These are phyloP conservation scores for Falco concolor DNA, from an alignment of 2,797 vertebrate species.

Conservation along the genomic window DNA sequence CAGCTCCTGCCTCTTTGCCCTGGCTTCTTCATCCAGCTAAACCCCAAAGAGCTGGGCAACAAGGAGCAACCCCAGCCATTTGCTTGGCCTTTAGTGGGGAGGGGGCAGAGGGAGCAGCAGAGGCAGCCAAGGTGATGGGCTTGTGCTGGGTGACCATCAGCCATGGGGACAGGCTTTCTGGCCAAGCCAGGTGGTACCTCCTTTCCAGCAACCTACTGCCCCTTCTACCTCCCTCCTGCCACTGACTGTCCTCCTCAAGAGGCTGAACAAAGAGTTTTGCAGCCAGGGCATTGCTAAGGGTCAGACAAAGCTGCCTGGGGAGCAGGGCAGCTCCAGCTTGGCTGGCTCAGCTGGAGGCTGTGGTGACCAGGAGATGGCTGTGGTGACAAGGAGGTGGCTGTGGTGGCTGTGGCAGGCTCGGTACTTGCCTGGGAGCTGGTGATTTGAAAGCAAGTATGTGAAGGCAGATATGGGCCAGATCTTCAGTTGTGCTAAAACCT, in stretches of 20 bases:
- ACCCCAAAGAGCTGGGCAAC: not conserved
- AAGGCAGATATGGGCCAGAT: not conserved
- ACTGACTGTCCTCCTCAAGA: not conserved
- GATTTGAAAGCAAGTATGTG: not conserved
- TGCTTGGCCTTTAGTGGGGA: not conserved
- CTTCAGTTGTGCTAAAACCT: not conserved
- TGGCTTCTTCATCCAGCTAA: not conserved
- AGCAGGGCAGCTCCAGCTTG: not conserved
- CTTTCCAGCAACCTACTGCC: fast-evolving
- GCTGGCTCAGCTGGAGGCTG: not conserved
- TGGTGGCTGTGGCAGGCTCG: not conserved
- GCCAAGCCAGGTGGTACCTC: not conserved
- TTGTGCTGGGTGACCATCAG: not conserved
- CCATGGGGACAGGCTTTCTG: not conserved
- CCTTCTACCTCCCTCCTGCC: not conserved
- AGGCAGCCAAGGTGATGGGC: not conserved
- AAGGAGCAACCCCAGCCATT: fast-evolving
- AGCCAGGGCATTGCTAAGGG: not conserved
- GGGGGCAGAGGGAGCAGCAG: not conserved
- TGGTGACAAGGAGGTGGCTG: not conserved
- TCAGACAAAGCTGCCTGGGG: not conserved
- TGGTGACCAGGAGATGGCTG: not conserved
- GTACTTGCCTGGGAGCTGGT: not conserved
- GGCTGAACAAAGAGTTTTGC: not conserved
- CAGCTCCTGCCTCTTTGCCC: not conserved